These are phyloP conservation scores for Macrosoma leucophasiata DNA, from an alignment of 2,888 invertebrate genomes.

Conservation along the genomic window DNA sequence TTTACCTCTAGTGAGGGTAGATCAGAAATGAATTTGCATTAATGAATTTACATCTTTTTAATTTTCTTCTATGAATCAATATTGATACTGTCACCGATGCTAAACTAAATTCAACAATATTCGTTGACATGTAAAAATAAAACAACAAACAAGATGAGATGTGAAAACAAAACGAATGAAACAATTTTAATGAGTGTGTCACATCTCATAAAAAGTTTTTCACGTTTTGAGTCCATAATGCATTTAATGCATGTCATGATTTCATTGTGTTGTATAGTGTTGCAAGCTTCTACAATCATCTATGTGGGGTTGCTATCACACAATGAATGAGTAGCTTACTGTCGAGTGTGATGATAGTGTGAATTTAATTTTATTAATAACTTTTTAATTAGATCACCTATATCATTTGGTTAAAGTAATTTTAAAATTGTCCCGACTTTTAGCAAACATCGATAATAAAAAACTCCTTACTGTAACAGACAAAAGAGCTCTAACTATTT, in stretches of 20 bases:
- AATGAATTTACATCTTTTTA: neutral
- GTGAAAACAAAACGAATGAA: constrained; percentile 33
- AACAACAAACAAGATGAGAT: constrained; percentile 28
- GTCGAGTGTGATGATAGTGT: constrained; percentile 47
- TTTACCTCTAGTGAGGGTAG: too few relatives aligned
- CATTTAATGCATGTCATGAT: too few relatives aligned
- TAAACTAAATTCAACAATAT: too few relatives aligned
- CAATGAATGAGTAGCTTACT: constrained; percentile 32
- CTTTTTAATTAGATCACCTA: constrained; percentile 36
- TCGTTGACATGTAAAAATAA: constrained; percentile 28
- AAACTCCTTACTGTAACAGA: constrained; percentile 11
- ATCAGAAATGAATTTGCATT: too few relatives aligned
- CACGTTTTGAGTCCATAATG: too few relatives aligned
- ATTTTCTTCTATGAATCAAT: too few relatives aligned
- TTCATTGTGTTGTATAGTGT: constrained; percentile 50
- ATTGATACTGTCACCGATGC: too few relatives aligned
- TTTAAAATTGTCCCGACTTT: too few relatives aligned
- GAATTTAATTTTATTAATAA: too few relatives aligned
- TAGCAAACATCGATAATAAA: too few relatives aligned
- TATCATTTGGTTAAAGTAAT: constrained; percentile 22
- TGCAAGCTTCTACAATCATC: constrained; percentile 60
- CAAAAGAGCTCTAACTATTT: constrained; percentile 1
- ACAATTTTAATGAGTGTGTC: constrained; percentile 38
- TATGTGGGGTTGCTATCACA: constrained; percentile 53
- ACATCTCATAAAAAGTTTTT: constrained; percentile 20